phyloP scores from a whole-genome alignment of 2,888 invertebrate species.

The Lysandra bellargus region DNA sequence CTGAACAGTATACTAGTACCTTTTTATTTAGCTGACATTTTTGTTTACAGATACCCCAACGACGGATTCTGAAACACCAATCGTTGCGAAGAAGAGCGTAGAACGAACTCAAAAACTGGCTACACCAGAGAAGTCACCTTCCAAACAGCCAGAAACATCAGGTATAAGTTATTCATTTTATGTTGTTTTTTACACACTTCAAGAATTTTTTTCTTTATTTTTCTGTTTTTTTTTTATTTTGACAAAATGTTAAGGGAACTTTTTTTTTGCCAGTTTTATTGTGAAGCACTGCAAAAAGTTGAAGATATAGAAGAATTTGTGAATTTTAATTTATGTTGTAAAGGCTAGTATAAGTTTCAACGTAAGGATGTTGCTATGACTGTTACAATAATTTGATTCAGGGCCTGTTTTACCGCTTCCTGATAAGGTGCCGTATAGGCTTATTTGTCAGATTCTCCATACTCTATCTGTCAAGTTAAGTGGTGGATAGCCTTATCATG shows the following conservation, averaged over 20 bases:
- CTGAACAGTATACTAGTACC: too few relatives aligned
- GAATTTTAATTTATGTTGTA: background rate
- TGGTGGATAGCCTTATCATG: too few relatives aligned
- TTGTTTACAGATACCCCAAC: conserved; percentile 60
- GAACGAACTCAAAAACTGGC: conserved; percentile 65
- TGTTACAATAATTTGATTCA: background rate
- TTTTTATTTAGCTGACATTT: too few relatives aligned
- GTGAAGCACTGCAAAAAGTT: background rate
- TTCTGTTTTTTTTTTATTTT: background rate
- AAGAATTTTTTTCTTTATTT: background rate
- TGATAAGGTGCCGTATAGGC: too few relatives aligned
- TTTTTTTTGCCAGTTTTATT: background rate
- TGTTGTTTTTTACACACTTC: background rate
- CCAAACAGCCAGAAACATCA: conserved; percentile 52
- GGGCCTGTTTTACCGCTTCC: too few relatives aligned
- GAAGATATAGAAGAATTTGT: background rate
- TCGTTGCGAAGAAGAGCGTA: conserved; percentile 48
- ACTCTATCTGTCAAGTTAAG: too few relatives aligned
- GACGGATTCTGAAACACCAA: conserved; percentile 66
- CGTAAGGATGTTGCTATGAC: background rate
- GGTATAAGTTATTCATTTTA: conserved; percentile 24
- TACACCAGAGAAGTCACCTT: conserved; percentile 66
- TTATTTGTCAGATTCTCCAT: too few relatives aligned
- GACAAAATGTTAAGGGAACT: background rate
- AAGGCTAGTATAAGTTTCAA: background rate